Evolutionary conservation across 2,888 invertebrate species (phyloP).

Genomic region (Pyrrhosoma nymphula): DNA sequence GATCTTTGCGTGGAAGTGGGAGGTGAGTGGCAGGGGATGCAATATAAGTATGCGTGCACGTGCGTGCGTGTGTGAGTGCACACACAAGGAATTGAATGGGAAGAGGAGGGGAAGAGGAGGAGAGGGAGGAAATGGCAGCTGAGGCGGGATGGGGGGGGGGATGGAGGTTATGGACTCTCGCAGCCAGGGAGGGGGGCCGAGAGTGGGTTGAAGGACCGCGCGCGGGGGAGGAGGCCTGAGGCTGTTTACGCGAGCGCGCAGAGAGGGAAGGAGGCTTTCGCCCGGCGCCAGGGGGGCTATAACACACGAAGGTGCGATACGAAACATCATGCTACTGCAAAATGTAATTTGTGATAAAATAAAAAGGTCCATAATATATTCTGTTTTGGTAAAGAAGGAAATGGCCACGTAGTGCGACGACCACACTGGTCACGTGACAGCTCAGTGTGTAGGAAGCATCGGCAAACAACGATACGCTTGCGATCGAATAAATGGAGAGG

Average conservation of each 20-base stretch:
- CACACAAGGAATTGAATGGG: neutral
- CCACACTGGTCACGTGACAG: too few species aligned
- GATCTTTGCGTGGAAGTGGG: neutral
- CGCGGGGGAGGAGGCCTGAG: neutral
- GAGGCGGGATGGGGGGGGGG: neutral
- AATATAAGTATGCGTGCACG: neutral
- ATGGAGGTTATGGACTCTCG: neutral
- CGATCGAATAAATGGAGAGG: too few species aligned
- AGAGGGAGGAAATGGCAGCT: neutral
- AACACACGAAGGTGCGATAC: too few species aligned
- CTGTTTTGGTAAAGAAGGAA: too few species aligned
- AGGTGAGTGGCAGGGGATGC: neutral
- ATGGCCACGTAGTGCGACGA: too few species aligned
- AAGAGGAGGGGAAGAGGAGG: neutral
- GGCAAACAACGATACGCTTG: too few species aligned
- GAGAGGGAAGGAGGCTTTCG: neutral
- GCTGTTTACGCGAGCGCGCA: neutral
- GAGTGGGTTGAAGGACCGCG: neutral
- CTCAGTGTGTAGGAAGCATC: too few species aligned
- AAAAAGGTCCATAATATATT: too few species aligned
- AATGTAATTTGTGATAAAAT: too few species aligned
- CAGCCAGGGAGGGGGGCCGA: neutral
- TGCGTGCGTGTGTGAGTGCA: neutral
- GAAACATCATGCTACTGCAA: too few species aligned
- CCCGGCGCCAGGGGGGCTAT: neutral